Evolutionary conservation across 1,140 invertebrate species (phyloP), one percentile per base, ranked within the genome.

Genomic region (Ostrea denselamellosa): DNA sequence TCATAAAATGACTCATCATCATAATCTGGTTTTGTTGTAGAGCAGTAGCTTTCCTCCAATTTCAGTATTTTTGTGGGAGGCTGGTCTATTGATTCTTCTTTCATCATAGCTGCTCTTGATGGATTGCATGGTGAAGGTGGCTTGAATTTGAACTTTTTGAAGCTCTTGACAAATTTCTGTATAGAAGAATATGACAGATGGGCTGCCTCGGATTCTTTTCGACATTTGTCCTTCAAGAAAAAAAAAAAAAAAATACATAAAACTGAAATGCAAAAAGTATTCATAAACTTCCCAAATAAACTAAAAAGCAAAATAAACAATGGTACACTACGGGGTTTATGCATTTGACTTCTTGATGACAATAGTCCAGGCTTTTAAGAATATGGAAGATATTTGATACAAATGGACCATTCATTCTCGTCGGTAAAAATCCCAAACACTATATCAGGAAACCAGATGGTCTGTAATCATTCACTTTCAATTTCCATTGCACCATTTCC

Each of bases 331-430:
- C 3, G 19, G n/a, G 17, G 14, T 7, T 8, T n/a, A 2, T 19
- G n/a, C 56, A 19, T 62, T 62, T 19, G 34, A 62, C n/a, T 28
- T 77, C 28, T 25, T 77, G 25, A 12, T 28, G 68, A 25, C 14
- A 25, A 77, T 77, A 34, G 17, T 77, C 68, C 68, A 34, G 68
- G 25, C 28, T 34, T 34, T 77, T 77, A 77, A 77, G 28, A 77
- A 28, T 77, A 28, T 77, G 25, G 28, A 77, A 77, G 68, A 77
- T 34, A 77, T 77, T 77, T 77, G 68, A 34, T 10, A 77, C 14
- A 77, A 14, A 9, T 77, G 22, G 8, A 9, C 3, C 25, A 77
- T 14, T 62, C 56, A 62, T 62, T 62, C 17, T 62, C 2, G 3
- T 17, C 4, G 0, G n/a, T 19, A 5, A 19, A 62, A 62, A 62